Percentiles rank a stretch among this genome's conserved stretches.
These are phyloP conservation scores for Hyles vespertilio DNA, from an alignment of 1,140 invertebrate genomes.

Conservation along the genomic window DNA sequence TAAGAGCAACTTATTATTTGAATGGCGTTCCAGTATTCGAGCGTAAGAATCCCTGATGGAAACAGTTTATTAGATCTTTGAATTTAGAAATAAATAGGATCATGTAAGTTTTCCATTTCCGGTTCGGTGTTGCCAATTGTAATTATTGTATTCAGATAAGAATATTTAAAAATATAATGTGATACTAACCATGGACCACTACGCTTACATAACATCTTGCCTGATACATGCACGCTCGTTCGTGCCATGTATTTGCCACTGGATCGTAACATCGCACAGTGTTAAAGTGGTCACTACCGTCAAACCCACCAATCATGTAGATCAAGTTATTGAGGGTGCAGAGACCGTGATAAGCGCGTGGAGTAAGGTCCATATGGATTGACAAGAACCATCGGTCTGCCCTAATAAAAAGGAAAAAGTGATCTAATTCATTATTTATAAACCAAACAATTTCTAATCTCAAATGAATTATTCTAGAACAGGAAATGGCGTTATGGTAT, in stretches of 20 bases:
- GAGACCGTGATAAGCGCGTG: slow-evolving; percentile 85
- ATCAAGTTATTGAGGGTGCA: slow-evolving; percentile 81
- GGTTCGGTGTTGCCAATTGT: not conserved
- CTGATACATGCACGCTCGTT: slow-evolving; percentile 85
- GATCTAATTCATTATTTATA: no score
- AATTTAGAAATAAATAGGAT: no score
- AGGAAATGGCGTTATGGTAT: no score
- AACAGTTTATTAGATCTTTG: no score
- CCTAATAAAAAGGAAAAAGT: slow-evolving; percentile 37
- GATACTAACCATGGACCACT: slow-evolving; percentile 77
- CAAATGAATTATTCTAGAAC: no score
- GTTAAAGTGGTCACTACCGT: slow-evolving; percentile 84
- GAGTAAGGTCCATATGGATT: slow-evolving; percentile 77
- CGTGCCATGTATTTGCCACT: slow-evolving; percentile 78
- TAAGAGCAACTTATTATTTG: no score
- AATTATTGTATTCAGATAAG: no score
- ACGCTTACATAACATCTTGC: slow-evolving; percentile 86
- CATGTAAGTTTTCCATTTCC: not conserved
- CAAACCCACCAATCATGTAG: slow-evolving; percentile 87
- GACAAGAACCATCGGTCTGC: slow-evolving; percentile 81
- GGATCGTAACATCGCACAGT: slow-evolving; percentile 82
- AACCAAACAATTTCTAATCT: no score
- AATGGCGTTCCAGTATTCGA: no score
- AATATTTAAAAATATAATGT: not conserved
- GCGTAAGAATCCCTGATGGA: no score